phyloP scores from a whole-genome alignment of 2,113 vertebrate genomes.

The Tachycineta bicolor region DNA sequence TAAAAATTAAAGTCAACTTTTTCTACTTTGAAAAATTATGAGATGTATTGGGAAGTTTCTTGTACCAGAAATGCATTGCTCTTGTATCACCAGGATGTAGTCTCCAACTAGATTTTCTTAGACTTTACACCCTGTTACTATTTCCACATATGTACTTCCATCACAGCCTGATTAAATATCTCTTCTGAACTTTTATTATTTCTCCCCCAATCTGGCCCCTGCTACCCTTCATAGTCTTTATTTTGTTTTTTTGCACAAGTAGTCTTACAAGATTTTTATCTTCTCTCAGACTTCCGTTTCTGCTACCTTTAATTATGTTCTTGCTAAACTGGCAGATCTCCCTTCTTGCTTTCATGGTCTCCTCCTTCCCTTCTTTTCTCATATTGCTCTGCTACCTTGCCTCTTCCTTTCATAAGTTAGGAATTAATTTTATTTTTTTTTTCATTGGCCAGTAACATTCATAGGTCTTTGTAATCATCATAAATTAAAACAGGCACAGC shows the following conservation, averaged over 20 bases:
- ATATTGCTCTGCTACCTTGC: not conserved
- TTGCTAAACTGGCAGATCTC: not conserved
- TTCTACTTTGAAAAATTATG: not conserved
- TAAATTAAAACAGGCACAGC: not conserved
- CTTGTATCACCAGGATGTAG: not conserved
- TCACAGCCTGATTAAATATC: not conserved
- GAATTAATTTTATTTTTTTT: not conserved
- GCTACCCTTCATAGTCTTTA: not conserved
- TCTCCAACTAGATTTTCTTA: not conserved
- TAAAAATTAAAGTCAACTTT: not conserved
- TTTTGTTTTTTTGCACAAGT: not conserved
- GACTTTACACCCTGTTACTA: not conserved
- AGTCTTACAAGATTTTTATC: not conserved
- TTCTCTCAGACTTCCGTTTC: not conserved
- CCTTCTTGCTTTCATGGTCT: not conserved
- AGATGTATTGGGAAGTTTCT: not conserved
- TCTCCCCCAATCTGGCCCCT: not conserved
- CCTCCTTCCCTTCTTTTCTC: not conserved
- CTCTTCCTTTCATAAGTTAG: not conserved
- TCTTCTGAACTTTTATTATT: not conserved
- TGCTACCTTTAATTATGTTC: slow-evolving; percentile 18
- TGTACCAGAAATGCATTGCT: not conserved
- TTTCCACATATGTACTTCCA: not conserved
- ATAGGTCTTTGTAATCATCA: not conserved
- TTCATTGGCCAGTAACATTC: not conserved